These are phyloP conservation scores for Lepus timidus DNA, from an alignment of 2,113 vertebrate species.

Conservation along the genomic window DNA sequence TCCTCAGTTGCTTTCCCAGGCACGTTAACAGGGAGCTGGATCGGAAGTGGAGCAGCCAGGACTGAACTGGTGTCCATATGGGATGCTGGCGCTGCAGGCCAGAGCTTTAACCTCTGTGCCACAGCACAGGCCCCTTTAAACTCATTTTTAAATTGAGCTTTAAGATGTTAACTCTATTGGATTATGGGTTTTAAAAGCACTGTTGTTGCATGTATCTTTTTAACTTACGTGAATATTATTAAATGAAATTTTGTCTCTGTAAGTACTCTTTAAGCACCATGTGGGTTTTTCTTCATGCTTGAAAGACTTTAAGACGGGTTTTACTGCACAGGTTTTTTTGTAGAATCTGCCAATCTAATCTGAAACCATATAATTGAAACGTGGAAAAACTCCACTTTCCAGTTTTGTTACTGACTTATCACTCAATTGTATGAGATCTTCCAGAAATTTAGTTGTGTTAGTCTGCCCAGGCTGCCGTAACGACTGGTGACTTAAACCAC, in stretches of 20 bases:
- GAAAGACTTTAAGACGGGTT: background rate
- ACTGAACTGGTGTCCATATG: too few relatives aligned
- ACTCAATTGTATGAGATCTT: background rate
- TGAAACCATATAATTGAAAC: background rate
- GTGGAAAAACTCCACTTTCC: conserved; percentile 9
- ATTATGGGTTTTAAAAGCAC: background rate
- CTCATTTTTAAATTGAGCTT: background rate
- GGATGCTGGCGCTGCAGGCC: too few relatives aligned
- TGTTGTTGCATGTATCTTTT: background rate
- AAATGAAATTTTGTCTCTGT: background rate
- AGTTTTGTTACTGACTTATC: background rate
- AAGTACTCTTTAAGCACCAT: background rate
- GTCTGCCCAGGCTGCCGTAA: background rate
- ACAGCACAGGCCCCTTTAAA: too few relatives aligned
- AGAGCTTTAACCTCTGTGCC: too few relatives aligned
- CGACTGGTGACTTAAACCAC: background rate
- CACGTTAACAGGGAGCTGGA: too few relatives aligned
- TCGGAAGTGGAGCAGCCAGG: too few relatives aligned
- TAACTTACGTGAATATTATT: background rate
- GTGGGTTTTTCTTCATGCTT: background rate
- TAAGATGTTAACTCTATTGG: background rate
- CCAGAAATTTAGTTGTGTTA: background rate
- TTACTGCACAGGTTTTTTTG: conserved; percentile 5
- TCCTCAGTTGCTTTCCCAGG: too few relatives aligned
- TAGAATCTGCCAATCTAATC: background rate